A percentile compares a stretch with the other conserved stretches of the same genome.
phyloP scores from a whole-genome alignment of 2,113 vertebrate species.

The Aythya baeri region DNA sequence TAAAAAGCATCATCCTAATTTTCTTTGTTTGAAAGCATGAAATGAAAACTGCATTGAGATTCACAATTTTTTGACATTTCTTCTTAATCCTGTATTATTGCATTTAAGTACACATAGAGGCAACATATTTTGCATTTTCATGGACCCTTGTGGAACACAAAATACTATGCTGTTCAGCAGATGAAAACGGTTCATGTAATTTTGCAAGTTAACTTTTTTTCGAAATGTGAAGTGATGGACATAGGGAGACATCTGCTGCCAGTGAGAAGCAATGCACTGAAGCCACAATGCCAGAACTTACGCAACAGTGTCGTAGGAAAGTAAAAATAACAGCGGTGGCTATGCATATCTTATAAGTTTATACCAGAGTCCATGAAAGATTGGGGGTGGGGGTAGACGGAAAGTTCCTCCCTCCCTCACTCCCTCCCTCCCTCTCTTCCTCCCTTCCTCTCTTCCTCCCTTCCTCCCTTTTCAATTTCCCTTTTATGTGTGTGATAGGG shows the following conservation, averaged over 20 bases:
- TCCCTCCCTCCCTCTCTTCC: no score
- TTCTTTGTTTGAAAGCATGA: not conserved
- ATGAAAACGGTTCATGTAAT: not conserved
- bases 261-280: not conserved
- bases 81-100: not conserved
- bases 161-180: not conserved
- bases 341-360: not conserved
- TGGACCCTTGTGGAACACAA: not conserved
- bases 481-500: not conserved
- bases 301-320: not conserved
- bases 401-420: no score
- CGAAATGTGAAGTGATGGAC: not conserved
- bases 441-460: no score
- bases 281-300: rapidly evolving
- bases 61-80: not conserved
- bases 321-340: not conserved
- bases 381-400: no score
- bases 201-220: not conserved
- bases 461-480: not conserved
- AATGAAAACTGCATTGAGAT: not conserved
- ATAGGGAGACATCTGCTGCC: conserved; percentile 33
- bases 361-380: not conserved
- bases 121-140: not conserved
- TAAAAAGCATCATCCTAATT: not conserved
- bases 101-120: not conserved